These are phyloP conservation scores for Hormiphora californensis DNA, from an alignment of 37 sponge, comb jelly and placozoan species.

Conservation along the genomic window DNA sequence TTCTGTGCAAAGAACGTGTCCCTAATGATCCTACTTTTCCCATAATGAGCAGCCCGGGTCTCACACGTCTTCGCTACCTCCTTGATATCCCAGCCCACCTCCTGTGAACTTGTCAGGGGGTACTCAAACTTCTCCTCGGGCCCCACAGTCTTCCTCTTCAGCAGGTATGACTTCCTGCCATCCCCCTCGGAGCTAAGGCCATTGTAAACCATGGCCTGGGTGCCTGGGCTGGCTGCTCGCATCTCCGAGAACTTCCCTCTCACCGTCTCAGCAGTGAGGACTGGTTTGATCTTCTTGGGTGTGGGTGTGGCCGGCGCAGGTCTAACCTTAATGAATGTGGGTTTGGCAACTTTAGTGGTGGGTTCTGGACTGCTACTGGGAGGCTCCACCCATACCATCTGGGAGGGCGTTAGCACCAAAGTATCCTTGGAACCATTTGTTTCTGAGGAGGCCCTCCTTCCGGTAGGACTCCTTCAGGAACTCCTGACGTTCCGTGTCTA, in stretches of 20 bases:
- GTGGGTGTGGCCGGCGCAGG: slow-evolving; percentile 50
- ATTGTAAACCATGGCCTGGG: slow-evolving; percentile 3
- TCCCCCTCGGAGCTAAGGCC: slow-evolving; percentile 17
- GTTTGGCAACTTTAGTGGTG: slow-evolving; percentile 16
- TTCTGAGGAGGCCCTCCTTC: slow-evolving; percentile 1
- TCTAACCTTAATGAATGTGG: slow-evolving; percentile 27
- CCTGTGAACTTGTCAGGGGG: slow-evolving; percentile 17
- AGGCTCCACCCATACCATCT: neutral
- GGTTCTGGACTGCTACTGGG: neutral
- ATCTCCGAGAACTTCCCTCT: neutral
- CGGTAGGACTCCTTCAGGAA: slow-evolving; percentile 36
- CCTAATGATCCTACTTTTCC: slow-evolving; percentile 31
- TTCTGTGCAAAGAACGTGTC: slow-evolving; percentile 46
- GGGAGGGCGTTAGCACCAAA: slow-evolving; percentile 29
- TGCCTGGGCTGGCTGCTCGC: slow-evolving; percentile 5
- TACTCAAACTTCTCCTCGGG: slow-evolving; percentile 52
- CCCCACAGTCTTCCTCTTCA: neutral
- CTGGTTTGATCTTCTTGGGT: neutral
- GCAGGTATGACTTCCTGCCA: slow-evolving; percentile 21
- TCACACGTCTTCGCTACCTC: slow-evolving; percentile 19
- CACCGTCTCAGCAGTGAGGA: neutral
- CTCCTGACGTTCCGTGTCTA: slow-evolving; percentile 7
- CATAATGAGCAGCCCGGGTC: slow-evolving; percentile 7
- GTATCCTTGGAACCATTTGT: slow-evolving; percentile 39
- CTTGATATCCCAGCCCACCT: slow-evolving; percentile 47